Evolutionary conservation across 2,797 vertebrate species (phyloP), one percentile per base, ranked within the genome.

Genomic region (Rachycentron canadum): DNA sequence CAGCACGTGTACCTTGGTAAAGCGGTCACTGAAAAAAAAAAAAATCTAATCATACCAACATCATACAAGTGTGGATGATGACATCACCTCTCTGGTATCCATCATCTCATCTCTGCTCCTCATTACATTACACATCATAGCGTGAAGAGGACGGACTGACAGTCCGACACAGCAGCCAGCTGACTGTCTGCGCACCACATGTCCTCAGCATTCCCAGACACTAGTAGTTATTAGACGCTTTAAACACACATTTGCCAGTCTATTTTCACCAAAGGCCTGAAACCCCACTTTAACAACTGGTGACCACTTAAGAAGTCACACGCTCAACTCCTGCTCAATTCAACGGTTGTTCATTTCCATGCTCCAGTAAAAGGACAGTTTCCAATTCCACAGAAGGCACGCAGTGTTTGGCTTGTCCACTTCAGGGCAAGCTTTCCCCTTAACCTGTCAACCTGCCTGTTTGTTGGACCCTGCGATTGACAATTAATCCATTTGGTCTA

Each of bases 191-290:
- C 86, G 76, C 82, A 72, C 80, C 78, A 87, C 81, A 82, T 84
- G 86, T 83, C 78, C 69, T 73, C 78, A 52, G 69, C 87, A 91
- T 91, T 91, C 91, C 75, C 91, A 95, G 91, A 92, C 90, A 79
- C 79, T 76, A 53, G 78, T 72, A 67, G 78, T 90, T 88, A 82
- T 80, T 85, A 26, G 36, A 61, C 82, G 84, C 82, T 88, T 89
- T 86, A 81, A 78, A 81, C 67, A 78, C 74, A 88, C 73, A 76
- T 79, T 89, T 43, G n/a, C 75, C 53, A 28, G 76, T 84, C 86
- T 93, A 88, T 91, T 93, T 85, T 81, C 71, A 88, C 85, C 66
- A 69, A 65, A 56, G 69, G 69, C 69, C 36, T 78, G 30, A 81
- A 68, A 69, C 32, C 59, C 40, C 77, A 65, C 72, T 79, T 72